Percentiles rank a stretch among this genome's conserved stretches.
Conservation (phyloP, 2,113 vertebrate species). For the Murina feae region DNA sequence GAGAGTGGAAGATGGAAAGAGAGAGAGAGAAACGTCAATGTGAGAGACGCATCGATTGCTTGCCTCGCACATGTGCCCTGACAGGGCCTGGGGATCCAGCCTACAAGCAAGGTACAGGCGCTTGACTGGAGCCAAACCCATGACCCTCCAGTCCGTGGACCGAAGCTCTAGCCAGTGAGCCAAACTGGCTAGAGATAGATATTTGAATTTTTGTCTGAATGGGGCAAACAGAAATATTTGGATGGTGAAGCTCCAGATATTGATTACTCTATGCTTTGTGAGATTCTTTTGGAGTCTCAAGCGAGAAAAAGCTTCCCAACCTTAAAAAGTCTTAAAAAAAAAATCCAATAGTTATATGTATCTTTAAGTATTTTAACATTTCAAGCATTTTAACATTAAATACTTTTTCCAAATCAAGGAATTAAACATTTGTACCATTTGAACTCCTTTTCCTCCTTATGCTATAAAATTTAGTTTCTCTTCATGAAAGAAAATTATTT, state of each 20-base stretch:
- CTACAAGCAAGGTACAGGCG: too few species aligned
- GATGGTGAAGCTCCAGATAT: not conserved
- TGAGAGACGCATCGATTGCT: too few species aligned
- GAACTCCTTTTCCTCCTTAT: not conserved
- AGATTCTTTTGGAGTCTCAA: not conserved
- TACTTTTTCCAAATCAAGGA: not conserved
- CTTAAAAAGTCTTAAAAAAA: not conserved
- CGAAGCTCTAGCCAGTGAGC: too few species aligned
- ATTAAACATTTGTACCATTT: not conserved
- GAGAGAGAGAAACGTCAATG: too few species aligned
- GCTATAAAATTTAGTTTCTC: not conserved
- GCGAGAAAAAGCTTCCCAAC: not conserved
- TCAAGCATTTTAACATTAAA: not conserved
- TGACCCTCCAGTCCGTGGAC: too few species aligned
- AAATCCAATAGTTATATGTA: not conserved
- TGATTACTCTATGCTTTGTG: not conserved
- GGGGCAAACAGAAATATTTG: not conserved
- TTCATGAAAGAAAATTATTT: constrained; percentile 26
- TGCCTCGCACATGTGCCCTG: too few species aligned
- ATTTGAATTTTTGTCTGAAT: not conserved
- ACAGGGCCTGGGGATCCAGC: too few species aligned
- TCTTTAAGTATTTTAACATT: not conserved
- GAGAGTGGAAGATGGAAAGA: too few species aligned
- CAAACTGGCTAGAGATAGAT: too few species aligned
- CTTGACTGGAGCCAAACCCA: too few species aligned